phyloP scores from a whole-genome alignment of 2,797 vertebrate species.

The Paratrypauchen microcephalus region DNA sequence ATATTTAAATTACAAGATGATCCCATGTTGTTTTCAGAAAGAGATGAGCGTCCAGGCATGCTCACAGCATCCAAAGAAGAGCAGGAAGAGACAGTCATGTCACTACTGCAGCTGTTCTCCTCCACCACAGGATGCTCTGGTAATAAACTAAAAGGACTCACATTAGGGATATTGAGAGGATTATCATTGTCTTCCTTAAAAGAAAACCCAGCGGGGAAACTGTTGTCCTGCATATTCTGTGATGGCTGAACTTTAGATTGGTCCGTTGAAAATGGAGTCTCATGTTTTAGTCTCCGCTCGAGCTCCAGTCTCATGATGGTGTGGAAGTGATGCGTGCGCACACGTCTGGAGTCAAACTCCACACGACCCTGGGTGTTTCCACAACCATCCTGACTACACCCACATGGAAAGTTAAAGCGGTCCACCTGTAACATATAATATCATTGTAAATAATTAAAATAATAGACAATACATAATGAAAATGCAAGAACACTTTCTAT shows the following conservation, averaged over 20 bases:
- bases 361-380: slow-evolving; percentile 85
- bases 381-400: slow-evolving; percentile 87
- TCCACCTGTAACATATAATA: slow-evolving; percentile 81
- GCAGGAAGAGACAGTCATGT: slow-evolving; percentile 85
- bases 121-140: slow-evolving; percentile 68
- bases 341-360: slow-evolving; percentile 86
- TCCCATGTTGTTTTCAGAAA: slow-evolving; percentile 67
- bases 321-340: slow-evolving; percentile 90
- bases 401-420: slow-evolving; percentile 88
- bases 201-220: slow-evolving; percentile 57
- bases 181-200: slow-evolving; percentile 47
- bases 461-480: background rate
- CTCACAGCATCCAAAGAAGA: slow-evolving; percentile 72
- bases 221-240: slow-evolving; percentile 32
- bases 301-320: slow-evolving; percentile 89
- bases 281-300: slow-evolving; percentile 75
- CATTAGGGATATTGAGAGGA: slow-evolving; percentile 48
- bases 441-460: background rate
- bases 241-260: slow-evolving; percentile 25
- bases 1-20: slow-evolving; percentile 79
- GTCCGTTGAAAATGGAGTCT: slow-evolving; percentile 42
- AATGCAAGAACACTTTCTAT: background rate
- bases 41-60: slow-evolving; percentile 53
- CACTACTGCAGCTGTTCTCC: slow-evolving; percentile 89
- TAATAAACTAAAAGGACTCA: slow-evolving; percentile 67